phyloP scores from a whole-genome alignment of 2,888 invertebrate genomes.

The Hypomecis atomaria region DNA sequence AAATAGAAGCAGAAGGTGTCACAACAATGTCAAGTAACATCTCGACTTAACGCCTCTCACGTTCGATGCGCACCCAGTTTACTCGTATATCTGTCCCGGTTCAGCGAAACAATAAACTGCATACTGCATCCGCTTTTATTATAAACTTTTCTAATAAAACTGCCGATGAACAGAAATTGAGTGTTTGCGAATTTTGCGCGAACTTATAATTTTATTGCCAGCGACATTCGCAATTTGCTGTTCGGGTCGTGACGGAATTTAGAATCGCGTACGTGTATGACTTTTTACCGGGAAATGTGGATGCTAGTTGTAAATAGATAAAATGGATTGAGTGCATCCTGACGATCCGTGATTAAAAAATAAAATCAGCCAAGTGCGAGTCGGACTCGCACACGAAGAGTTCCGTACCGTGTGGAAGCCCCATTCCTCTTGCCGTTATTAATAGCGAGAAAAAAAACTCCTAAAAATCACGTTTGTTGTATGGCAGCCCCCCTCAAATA shows the following conservation, averaged over 20 bases:
- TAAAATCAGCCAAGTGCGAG: no score
- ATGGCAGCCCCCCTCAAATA: no score
- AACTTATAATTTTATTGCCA: slow-evolving; percentile 35
- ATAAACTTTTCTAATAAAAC: slow-evolving; percentile 67
- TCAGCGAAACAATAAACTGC: slow-evolving; percentile 58
- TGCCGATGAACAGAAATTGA: slow-evolving; percentile 61
- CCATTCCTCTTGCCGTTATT: no score
- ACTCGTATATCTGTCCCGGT: slow-evolving; percentile 35
- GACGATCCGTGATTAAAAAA: neutral
- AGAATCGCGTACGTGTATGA: slow-evolving; percentile 27
- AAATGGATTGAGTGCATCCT: neutral
- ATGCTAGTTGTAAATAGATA: slow-evolving; percentile 6
- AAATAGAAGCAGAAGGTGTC: neutral
- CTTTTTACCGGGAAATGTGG: slow-evolving; percentile 22
- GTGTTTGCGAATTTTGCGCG: slow-evolving; percentile 31
- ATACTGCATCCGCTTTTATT: slow-evolving; percentile 53
- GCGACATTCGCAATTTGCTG: slow-evolving; percentile 30
- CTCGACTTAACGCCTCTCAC: slow-evolving; percentile 7
- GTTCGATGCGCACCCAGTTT: slow-evolving; percentile 27
- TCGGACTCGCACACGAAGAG: no score
- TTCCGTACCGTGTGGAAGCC: no score
- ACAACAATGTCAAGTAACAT: slow-evolving; percentile 6
- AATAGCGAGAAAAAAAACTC: no score
- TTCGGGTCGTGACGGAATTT: slow-evolving; percentile 34
- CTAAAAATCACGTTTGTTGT: no score